Percentiles rank a stretch among this genome's conserved stretches.
Evolutionary conservation across 1,140 invertebrate genomes (phyloP).

Genomic region (Alviniconcha marisindica): DNA sequence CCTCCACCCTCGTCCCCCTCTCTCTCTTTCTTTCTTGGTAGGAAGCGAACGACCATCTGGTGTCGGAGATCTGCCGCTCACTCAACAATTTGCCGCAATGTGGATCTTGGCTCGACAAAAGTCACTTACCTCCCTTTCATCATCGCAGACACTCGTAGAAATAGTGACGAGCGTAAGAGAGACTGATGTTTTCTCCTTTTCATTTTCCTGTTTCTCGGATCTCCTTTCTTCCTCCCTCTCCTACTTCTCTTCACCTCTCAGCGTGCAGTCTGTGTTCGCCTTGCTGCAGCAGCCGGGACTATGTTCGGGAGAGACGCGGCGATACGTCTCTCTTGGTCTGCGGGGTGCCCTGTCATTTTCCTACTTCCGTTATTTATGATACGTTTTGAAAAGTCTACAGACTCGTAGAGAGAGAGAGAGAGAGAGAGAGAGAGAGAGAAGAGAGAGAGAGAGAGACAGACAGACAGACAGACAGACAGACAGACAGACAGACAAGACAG

Average conservation of each 20-base stretch:
- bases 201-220: neutral
- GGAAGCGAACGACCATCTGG: neutral
- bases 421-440: no score
- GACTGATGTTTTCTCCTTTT: no score
- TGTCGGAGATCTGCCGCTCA: neutral
- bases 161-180: no score
- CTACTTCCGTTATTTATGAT: neutral
- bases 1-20: neutral
- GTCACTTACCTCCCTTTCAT: no score
- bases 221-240: neutral
- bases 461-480: no score
- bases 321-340: neutral
- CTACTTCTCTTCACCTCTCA: neutral
- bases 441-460: no score
- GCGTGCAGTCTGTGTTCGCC: constrained; percentile 10
- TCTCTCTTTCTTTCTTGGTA: neutral
- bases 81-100: no score
- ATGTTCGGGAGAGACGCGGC: neutral
- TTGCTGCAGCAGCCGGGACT: neutral
- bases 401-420: no score
- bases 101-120: no score
- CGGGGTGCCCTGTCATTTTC: constrained; percentile 11
- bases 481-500: no score
- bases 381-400: no score
- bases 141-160: no score